Evolutionary conservation across 2,888 invertebrate species (phyloP).

Genomic region (Epsilonema sp.): DNA sequence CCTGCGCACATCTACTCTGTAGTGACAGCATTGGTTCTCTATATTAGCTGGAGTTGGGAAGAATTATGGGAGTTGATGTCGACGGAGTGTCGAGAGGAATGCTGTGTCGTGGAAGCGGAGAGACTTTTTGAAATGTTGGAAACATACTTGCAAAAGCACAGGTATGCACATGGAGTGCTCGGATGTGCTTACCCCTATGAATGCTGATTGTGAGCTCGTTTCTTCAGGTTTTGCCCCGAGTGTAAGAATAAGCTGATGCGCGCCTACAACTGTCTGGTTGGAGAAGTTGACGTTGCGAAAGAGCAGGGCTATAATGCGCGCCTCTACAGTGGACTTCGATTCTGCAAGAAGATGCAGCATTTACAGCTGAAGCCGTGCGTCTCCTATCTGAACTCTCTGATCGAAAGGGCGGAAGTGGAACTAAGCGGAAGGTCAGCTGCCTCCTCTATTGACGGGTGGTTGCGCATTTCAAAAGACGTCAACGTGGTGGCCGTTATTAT

Average conservation of each 20-base stretch:
- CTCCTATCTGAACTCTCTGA: conserved; percentile 65
- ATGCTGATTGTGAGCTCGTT: conserved; percentile 3
- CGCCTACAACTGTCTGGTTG: conserved; percentile 67
- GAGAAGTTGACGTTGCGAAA: conserved; percentile 47
- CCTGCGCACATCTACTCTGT: background rate
- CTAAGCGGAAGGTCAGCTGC: conserved; percentile 62
- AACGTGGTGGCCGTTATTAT: no score
- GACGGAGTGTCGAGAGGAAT: conserved; percentile 35
- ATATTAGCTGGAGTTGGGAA: conserved; percentile 23
- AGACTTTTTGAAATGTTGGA: conserved; percentile 64
- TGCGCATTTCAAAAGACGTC: no score
- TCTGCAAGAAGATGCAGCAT: conserved; percentile 60
- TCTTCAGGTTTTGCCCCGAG: conserved; percentile 57
- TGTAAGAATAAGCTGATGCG: conserved; percentile 70
- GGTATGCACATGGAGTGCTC: conserved; percentile 32
- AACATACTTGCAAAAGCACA: conserved; percentile 70
- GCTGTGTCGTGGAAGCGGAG: conserved; percentile 64
- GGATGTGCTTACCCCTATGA: background rate
- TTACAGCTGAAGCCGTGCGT: conserved; percentile 68
- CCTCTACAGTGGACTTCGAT: background rate
- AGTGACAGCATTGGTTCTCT: background rate
- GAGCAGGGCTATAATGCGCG: conserved; percentile 62
- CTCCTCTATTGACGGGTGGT: no score
- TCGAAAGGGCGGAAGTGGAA: conserved; percentile 74
- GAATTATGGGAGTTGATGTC: conserved; percentile 40